These are phyloP conservation scores for Ptilonorhynchus violaceus DNA, from an alignment of 2,113 vertebrate genomes.

Conservation along the genomic window DNA sequence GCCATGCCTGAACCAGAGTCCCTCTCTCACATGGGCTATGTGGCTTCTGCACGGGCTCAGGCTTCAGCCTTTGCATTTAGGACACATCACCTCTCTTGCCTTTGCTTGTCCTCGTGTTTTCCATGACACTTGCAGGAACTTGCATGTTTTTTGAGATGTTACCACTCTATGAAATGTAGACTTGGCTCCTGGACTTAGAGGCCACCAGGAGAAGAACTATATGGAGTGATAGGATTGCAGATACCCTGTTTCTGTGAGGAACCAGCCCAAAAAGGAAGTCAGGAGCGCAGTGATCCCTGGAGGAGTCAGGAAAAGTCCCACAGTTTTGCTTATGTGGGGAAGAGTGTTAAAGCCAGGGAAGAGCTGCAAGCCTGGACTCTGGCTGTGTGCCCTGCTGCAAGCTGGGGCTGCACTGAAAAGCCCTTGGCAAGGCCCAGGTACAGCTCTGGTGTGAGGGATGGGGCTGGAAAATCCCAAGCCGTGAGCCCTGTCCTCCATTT, in stretches of 20 bases:
- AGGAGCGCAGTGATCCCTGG: background rate
- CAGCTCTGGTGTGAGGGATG: background rate
- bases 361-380: fast-evolving
- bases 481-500: background rate
- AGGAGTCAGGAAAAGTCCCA: background rate
- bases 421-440: background rate
- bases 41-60: background rate
- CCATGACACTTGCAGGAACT: background rate
- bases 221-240: background rate
- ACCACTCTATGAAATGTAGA: background rate
- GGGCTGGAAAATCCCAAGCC: background rate
- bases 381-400: background rate
- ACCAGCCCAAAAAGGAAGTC: background rate
- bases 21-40: background rate
- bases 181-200: background rate
- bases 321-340: background rate
- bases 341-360: background rate
- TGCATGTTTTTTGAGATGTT: background rate
- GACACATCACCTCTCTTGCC: background rate
- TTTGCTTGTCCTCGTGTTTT: background rate
- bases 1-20: background rate
- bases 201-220: background rate
- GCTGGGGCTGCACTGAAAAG: background rate
- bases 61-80: background rate
- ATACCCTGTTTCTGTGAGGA: background rate